Percentiles rank a stretch among this genome's conserved stretches.
Conservation (phyloP, 2,888 invertebrate species). For the Brenthis daphne region DNA sequence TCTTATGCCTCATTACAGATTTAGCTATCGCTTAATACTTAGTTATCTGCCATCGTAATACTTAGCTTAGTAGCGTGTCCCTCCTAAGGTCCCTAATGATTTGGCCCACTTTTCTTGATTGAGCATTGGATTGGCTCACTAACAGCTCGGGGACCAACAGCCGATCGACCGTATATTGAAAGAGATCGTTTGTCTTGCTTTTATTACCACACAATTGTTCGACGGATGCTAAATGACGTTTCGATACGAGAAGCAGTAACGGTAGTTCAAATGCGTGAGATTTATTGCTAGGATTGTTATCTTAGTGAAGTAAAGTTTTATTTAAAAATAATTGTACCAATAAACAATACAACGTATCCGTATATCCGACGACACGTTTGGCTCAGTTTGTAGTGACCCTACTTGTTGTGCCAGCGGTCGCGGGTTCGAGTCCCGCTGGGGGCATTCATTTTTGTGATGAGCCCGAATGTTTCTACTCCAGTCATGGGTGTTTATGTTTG, state of each 20-base stretch:
- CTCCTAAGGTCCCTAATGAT: constrained; percentile 40
- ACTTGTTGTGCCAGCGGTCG: too few species aligned
- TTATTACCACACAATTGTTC: constrained; percentile 58
- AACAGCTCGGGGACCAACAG: constrained; percentile 48
- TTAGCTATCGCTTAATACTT: constrained; percentile 28
- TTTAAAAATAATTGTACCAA: too few species aligned
- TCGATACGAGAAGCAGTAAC: constrained; percentile 47
- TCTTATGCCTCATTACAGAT: constrained; percentile 33
- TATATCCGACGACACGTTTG: too few species aligned
- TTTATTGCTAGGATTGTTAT: constrained; percentile 19
- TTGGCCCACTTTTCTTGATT: constrained; percentile 41
- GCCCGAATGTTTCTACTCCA: too few species aligned
- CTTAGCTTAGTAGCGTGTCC: constrained; percentile 13
- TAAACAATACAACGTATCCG: too few species aligned
- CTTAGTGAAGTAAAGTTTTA: not conserved
- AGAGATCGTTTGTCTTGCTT: constrained; percentile 61
- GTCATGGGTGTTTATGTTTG: too few species aligned
- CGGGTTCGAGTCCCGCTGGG: too few species aligned
- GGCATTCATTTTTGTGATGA: too few species aligned
- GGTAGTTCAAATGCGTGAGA: constrained; percentile 40
- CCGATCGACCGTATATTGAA: constrained; percentile 57
- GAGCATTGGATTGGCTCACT: constrained; percentile 32
- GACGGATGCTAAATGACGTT: constrained; percentile 46
- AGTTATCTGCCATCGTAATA: constrained; percentile 30
- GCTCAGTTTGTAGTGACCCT: too few species aligned